Evolutionary conservation across 2,113 vertebrate species (phyloP).

Genomic region (Cettia cetti): DNA sequence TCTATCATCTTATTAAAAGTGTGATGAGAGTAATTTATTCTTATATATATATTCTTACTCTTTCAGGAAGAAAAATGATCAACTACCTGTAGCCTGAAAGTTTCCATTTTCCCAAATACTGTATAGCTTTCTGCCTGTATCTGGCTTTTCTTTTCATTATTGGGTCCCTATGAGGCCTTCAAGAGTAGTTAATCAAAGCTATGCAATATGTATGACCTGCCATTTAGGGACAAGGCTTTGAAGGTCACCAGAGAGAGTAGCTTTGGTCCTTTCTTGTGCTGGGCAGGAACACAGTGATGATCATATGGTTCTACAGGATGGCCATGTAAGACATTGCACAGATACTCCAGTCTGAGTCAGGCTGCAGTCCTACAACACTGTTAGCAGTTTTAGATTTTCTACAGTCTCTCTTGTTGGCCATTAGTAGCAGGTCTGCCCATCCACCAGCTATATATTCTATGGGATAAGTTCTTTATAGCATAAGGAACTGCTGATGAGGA

Average conservation of each 20-base stretch:
- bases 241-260: background rate
- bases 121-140: background rate
- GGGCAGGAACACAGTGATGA: background rate
- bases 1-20: background rate
- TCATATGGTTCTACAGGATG: background rate
- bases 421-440: background rate
- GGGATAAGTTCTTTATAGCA: background rate
- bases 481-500: background rate
- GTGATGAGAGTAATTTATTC: background rate
- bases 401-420: background rate
- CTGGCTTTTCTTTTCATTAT: background rate
- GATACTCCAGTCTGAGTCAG: background rate
- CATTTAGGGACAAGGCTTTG: background rate
- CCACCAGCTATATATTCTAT: background rate
- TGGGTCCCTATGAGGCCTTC: background rate
- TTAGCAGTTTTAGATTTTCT: background rate
- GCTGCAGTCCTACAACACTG: background rate
- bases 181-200: background rate
- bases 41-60: background rate
- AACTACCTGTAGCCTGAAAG: background rate
- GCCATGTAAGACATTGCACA: rapidly evolving
- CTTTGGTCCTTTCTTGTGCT: background rate
- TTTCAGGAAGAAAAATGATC: background rate
- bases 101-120: background rate
- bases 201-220: background rate